Evolutionary conservation across 1,140 invertebrate genomes (phyloP), one percentile per base, ranked within the genome.

Genomic region (Dendrolimus kikuchii): DNA sequence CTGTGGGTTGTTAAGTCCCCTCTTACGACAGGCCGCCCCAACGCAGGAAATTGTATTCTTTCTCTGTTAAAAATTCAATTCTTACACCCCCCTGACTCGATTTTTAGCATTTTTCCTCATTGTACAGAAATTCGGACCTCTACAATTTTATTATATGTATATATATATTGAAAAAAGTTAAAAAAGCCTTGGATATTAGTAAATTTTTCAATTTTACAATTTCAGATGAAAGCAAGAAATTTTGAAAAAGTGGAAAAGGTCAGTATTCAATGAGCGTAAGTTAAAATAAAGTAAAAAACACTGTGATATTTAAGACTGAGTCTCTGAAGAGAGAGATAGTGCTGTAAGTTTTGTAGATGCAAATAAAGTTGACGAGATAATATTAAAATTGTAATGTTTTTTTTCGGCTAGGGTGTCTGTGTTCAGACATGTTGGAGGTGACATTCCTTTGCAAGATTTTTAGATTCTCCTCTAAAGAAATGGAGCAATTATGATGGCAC

Each of bases 161-260:
- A n/a, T n/a, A n/a, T n/a, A n/a, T n/a, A n/a, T n/a, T n/a, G n/a
- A n/a, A n/a, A 23, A 23, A 23, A 23, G 3, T 23, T 23, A 3
- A 23, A 23, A 23, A 23, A 23, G 23, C 23, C 23, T 23, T 23
- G 23, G 23, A 3, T 50, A 10, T 40, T 40, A 7, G 4, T 43
- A 42, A 51, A 46, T 47, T 8, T 57, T 50, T 54, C 45, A 46
- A 59, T 7, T 59, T 63, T 55, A 77, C 10, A 6, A 66, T 92
- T 93, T 55, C 91, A 96, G 94, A 97, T 98, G 93, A 97, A 97
- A 84, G 92, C 93, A 61, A 91, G 96, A 82, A 96, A 97, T 89
- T 99, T 95, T 91, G 98, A 99, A 86, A 95, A 94, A 87, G 98
- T 99, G 39, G 98, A 99, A 93, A 98, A 98, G 94, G 96, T 98